Evolutionary conservation across 2,888 invertebrate species (phyloP).

Genomic region (Zonitis immaculata): DNA sequence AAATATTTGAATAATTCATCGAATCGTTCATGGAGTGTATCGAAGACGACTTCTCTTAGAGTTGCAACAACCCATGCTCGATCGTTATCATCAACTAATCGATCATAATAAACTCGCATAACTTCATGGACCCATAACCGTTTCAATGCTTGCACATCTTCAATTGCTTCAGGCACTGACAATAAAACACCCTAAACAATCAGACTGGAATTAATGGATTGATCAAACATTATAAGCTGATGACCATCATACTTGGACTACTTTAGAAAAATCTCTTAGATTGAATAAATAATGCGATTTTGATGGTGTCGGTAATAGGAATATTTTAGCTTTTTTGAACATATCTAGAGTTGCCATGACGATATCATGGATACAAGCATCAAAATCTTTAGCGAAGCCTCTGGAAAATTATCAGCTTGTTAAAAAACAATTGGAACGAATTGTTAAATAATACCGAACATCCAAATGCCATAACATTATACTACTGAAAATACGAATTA

Average conservation of each 20-base stretch:
- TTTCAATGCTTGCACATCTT: background rate
- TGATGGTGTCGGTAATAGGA: slow-evolving; percentile 88
- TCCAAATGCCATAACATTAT: slow-evolving; percentile 95
- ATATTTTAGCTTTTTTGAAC: slow-evolving; percentile 83
- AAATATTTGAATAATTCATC: slow-evolving; percentile 67
- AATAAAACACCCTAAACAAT: slow-evolving; percentile 80
- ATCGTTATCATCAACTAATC: too few species aligned
- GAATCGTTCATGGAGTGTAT: slow-evolving; percentile 62
- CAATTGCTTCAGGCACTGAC: slow-evolving; percentile 89
- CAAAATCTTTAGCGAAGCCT: slow-evolving; percentile 92
- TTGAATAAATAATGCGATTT: slow-evolving; percentile 98
- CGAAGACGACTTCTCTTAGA: slow-evolving; percentile 57
- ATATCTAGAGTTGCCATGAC: slow-evolving; percentile 81
- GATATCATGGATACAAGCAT: slow-evolving; percentile 85
- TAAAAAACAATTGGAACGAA: background rate
- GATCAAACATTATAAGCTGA: background rate
- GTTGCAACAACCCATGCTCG: slow-evolving; percentile 62
- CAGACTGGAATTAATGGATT: background rate
- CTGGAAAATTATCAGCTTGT: slow-evolving; percentile 41
- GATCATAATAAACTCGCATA: too few species aligned
- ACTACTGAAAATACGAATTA: slow-evolving; percentile 80
- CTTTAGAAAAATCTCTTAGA: slow-evolving; percentile 88
- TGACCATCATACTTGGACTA: slow-evolving; percentile 70
- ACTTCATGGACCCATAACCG: too few species aligned
- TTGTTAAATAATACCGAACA: slow-evolving; percentile 13